These are phyloP conservation scores for Adineta ricciae DNA, from an alignment of 2,888 invertebrate genomes.

Conservation along the genomic window DNA sequence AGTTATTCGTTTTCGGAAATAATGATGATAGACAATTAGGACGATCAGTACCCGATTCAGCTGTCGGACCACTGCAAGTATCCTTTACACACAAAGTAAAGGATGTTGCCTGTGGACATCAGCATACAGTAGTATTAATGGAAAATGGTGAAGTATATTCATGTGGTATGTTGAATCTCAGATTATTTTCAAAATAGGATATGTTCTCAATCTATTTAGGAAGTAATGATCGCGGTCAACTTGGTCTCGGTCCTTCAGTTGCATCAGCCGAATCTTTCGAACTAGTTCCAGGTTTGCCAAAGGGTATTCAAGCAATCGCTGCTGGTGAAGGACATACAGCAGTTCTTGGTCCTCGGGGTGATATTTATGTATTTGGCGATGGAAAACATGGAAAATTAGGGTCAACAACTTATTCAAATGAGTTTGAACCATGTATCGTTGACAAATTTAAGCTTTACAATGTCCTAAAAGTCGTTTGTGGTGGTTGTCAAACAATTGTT, in stretches of 20 bases:
- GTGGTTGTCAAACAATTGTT: slow-evolving; percentile 65
- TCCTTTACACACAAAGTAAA: slow-evolving; percentile 43
- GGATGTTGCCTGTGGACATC: slow-evolving; percentile 59
- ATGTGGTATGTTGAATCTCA: neutral
- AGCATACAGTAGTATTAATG: slow-evolving; percentile 60
- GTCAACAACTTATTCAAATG: slow-evolving; percentile 55
- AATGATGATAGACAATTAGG: slow-evolving; percentile 29
- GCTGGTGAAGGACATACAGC: slow-evolving; percentile 34
- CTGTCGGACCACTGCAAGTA: slow-evolving; percentile 37
- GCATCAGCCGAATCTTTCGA: neutral
- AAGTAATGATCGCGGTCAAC: slow-evolving; percentile 47
- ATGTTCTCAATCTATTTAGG: too few relatives aligned
- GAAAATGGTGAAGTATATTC: slow-evolving; percentile 37
- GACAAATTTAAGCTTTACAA: slow-evolving; percentile 46
- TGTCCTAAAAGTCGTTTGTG: slow-evolving; percentile 56
- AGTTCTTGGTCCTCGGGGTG: slow-evolving; percentile 38
- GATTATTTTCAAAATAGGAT: too few relatives aligned
- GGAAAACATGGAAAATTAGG: slow-evolving; percentile 62
- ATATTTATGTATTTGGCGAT: slow-evolving; percentile 62
- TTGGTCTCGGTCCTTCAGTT: neutral
- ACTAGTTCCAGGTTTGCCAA: neutral
- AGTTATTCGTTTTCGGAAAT: slow-evolving; percentile 49
- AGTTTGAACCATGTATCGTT: slow-evolving; percentile 48
- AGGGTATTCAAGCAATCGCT: slow-evolving; percentile 1
- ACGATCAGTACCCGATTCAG: neutral